These are phyloP conservation scores for Heliconius eleuchia DNA, from an alignment of 1,140 invertebrate species.

Conservation along the genomic window DNA sequence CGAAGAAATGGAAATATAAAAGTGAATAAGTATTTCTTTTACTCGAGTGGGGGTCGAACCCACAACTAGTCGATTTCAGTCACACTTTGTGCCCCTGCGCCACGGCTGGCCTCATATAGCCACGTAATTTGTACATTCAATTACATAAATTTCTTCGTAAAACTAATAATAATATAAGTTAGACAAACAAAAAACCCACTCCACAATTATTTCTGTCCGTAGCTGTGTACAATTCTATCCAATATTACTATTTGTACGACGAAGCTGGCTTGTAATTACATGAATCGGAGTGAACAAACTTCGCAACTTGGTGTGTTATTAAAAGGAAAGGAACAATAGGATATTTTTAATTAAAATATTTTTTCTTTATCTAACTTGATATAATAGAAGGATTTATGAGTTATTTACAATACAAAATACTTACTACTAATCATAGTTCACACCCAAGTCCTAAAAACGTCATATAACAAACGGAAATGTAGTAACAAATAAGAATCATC, in stretches of 20 bases:
- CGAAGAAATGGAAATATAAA: too few species aligned
- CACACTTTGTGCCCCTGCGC: too few species aligned
- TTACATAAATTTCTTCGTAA: too few species aligned
- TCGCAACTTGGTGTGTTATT: conserved; percentile 8
- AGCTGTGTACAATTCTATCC: background rate
- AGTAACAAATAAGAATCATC: background rate
- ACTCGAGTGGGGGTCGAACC: too few species aligned
- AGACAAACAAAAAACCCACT: background rate
- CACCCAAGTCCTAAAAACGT: background rate
- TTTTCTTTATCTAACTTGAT: background rate
- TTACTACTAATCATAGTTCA: background rate
- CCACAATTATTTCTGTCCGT: background rate
- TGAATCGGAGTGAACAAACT: conserved; percentile 12
- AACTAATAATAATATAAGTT: background rate
- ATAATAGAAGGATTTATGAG: background rate
- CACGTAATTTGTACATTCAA: too few species aligned
- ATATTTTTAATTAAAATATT: background rate
- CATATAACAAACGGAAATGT: background rate
- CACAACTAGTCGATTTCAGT: too few species aligned
- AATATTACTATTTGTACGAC: conserved; percentile 8
- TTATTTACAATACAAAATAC: background rate
- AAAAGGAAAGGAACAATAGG: background rate
- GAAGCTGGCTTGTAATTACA: conserved; percentile 4
- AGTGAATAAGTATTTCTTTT: too few species aligned
- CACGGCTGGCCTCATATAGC: too few species aligned